Evolutionary conservation across 2,797 vertebrate genomes (phyloP).

Genomic region (Notamacropus eugenii): DNA sequence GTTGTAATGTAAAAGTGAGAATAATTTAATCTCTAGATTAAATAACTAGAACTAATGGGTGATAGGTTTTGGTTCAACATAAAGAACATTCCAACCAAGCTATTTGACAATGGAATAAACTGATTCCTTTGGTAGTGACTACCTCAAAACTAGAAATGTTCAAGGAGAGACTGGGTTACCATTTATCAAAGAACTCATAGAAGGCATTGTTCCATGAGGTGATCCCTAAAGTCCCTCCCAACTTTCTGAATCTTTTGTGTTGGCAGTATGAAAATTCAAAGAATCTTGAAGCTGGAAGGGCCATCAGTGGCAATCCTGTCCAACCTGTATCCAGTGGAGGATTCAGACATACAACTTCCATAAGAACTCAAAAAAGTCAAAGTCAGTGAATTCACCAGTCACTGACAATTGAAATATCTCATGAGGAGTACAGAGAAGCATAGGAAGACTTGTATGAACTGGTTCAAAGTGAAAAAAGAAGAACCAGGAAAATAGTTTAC

Average conservation of each 20-base stretch:
- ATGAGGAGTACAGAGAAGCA: neutral
- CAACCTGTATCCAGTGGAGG: neutral
- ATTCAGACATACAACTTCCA: neutral
- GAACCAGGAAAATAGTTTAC: neutral
- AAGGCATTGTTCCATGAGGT: neutral
- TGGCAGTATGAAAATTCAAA: neutral
- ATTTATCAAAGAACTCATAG: neutral
- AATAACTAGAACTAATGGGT: conserved; percentile 8
- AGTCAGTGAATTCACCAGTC: neutral
- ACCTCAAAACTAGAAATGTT: neutral
- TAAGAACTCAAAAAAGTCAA: neutral
- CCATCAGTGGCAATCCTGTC: neutral
- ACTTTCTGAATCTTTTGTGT: neutral
- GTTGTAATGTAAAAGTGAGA: neutral
- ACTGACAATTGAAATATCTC: neutral
- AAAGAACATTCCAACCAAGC: neutral
- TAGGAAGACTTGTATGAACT: neutral
- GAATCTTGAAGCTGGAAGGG: neutral
- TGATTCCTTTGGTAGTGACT: neutral
- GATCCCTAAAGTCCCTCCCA: neutral
- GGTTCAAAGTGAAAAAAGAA: neutral
- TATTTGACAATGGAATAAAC: neutral
- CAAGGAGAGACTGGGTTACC: neutral
- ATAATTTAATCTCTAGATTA: neutral
- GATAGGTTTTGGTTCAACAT: neutral